phyloP scores from a whole-genome alignment of 2,888 invertebrate genomes.

The Panorpa germanica region DNA sequence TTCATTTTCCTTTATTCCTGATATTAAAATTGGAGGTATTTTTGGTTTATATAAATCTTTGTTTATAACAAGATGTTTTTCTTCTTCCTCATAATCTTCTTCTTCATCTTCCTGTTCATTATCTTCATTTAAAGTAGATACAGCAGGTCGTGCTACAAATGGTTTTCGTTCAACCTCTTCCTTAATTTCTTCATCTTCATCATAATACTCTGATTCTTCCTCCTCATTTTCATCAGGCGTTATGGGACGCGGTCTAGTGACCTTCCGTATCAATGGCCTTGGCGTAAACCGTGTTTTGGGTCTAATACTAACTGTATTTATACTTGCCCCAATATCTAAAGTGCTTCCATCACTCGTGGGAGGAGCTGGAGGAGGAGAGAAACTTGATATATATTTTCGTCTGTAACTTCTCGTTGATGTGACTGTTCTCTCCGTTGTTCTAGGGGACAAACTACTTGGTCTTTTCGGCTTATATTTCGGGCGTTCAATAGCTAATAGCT shows the following conservation, averaged over 20 bases:
- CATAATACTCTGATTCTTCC: constrained; percentile 12
- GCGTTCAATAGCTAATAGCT: too few species aligned
- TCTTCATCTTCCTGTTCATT: constrained; percentile 7
- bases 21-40: constrained; percentile 9
- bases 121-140: constrained; percentile 1
- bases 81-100: constrained; percentile 1
- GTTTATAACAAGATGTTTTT: neutral
- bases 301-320: too few species aligned
- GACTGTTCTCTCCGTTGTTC: constrained; percentile 24
- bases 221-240: constrained; percentile 12
- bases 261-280: constrained; percentile 24
- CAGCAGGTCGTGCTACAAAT: neutral
- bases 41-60: constrained; percentile 2
- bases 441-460: constrained; percentile 22
- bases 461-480: too few species aligned
- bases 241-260: constrained; percentile 26
- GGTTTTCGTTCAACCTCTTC: constrained; percentile 1
- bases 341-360: too few species aligned
- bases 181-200: constrained; percentile 10
- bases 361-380: constrained; percentile 27
- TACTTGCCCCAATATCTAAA: too few species aligned
- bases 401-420: constrained; percentile 27
- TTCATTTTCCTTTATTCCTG: constrained; percentile 11
- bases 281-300: constrained; percentile 21
- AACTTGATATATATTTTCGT: constrained; percentile 28